Evolutionary conservation across 2,888 invertebrate genomes (phyloP).

Genomic region (Lithodes maja): DNA sequence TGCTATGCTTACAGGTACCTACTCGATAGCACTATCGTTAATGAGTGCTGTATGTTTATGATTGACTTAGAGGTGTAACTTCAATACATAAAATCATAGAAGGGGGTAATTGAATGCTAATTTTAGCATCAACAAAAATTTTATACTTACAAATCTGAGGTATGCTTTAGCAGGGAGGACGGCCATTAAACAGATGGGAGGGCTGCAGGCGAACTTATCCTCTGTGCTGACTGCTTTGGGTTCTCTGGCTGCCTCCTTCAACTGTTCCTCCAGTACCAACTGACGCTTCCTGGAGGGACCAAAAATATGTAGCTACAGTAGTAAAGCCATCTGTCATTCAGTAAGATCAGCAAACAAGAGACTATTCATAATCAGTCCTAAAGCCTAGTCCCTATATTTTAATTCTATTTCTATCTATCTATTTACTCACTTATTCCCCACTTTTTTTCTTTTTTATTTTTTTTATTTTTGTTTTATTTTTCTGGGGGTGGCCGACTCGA

Average conservation of each 20-base stretch:
- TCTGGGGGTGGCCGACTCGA: no score
- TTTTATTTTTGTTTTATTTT: no score
- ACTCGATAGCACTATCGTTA: no score
- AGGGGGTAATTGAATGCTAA: no score
- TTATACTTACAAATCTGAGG: slow-evolving; percentile 84
- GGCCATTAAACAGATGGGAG: slow-evolving; percentile 71
- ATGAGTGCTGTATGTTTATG: no score
- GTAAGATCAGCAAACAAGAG: not conserved
- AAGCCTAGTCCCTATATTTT: no score
- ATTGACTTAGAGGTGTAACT: no score
- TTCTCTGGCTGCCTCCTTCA: slow-evolving; percentile 93
- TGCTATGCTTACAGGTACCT: no score
- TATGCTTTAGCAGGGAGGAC: slow-evolving; percentile 82
- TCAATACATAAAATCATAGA: no score
- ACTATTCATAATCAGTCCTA: not conserved
- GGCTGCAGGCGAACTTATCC: slow-evolving; percentile 70
- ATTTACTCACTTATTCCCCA: no score
- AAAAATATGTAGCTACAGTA: slow-evolving; percentile 27
- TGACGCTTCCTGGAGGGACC: slow-evolving; percentile 87
- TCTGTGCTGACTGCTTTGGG: slow-evolving; percentile 75
- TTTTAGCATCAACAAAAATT: slow-evolving; percentile 2
- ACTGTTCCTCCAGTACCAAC: slow-evolving; percentile 89
- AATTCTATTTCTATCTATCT: no score
- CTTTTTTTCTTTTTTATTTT: no score
- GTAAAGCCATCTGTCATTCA: slow-evolving; percentile 10